Percentiles rank a stretch among this genome's conserved stretches.
phyloP scores from a whole-genome alignment of 2,113 vertebrate genomes.

The Elephas maximus region DNA sequence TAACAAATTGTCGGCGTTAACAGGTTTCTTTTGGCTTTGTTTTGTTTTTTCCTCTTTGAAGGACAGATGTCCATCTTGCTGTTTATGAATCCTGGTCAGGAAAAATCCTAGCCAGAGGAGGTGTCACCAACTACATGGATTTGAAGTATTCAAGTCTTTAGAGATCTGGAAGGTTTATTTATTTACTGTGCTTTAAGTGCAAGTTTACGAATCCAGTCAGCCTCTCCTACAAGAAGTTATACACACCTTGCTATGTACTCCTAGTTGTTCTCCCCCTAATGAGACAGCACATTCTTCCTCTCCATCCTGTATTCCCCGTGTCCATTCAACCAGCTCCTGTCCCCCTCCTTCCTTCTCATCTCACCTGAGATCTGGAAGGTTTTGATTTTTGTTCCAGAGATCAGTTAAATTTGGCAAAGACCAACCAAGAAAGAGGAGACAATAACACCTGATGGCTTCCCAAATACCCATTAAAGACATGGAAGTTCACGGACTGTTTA shows the following conservation, averaged over 20 bases:
- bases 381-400: background rate
- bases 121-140: background rate
- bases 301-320: too few species aligned
- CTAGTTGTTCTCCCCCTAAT: too few species aligned
- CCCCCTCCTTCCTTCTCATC: too few species aligned
- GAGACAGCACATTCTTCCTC: too few species aligned
- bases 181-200: too few species aligned
- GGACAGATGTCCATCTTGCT: background rate
- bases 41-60: background rate
- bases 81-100: background rate
- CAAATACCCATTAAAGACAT: background rate
- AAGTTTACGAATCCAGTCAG: too few species aligned
- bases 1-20: background rate
- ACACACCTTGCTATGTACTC: too few species aligned
- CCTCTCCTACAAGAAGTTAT: too few species aligned
- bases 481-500: background rate
- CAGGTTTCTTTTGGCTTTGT: background rate
- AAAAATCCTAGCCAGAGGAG: background rate
- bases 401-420: background rate
- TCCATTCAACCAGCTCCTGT: too few species aligned
- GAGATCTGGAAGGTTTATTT: background rate
- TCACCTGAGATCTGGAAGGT: background rate
- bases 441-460: background rate
- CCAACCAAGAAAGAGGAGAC: background rate
- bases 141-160: background rate